These are phyloP conservation scores for Scleropages formosus DNA, from an alignment of 2,797 vertebrate genomes.

Conservation along the genomic window DNA sequence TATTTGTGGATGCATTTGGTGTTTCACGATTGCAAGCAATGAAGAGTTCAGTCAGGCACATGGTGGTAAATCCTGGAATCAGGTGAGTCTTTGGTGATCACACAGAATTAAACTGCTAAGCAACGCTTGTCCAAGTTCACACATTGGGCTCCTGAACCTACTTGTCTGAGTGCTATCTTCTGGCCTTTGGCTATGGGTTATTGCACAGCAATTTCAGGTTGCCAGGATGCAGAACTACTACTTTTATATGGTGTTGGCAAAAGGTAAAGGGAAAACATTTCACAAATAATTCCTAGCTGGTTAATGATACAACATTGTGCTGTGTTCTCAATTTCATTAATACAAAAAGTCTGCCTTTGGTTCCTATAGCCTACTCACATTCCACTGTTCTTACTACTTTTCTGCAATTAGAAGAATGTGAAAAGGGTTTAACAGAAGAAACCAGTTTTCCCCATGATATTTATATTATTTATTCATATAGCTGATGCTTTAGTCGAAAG, in stretches of 20 bases:
- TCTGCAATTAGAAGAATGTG: too few species aligned
- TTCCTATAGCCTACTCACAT: slow-evolving; percentile 25
- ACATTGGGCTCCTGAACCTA: neutral
- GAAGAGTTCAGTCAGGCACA: neutral
- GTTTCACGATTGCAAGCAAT: neutral
- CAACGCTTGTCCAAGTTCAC: neutral
- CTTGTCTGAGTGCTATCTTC: neutral
- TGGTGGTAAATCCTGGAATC: neutral
- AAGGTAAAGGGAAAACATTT: slow-evolving; percentile 8
- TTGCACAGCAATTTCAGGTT: slow-evolving; percentile 26
- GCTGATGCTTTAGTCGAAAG: too few species aligned
- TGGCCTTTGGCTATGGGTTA: slow-evolving; percentile 26
- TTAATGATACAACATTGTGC: slow-evolving; percentile 10
- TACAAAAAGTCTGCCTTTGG: too few species aligned
- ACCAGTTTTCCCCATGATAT: too few species aligned
- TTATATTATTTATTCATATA: too few species aligned
- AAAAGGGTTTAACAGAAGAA: too few species aligned
- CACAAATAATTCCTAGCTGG: neutral
- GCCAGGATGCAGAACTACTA: slow-evolving; percentile 29
- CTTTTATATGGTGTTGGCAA: slow-evolving; percentile 20
- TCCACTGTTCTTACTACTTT: too few species aligned
- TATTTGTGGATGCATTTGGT: neutral
- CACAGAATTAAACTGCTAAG: slow-evolving; percentile 2
- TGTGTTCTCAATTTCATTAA: too few species aligned
- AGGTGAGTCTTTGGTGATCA: neutral